These are phyloP conservation scores for Pachyrhynchus sulphureomaculatus DNA, from an alignment of 1,140 invertebrate species.

Conservation along the genomic window DNA sequence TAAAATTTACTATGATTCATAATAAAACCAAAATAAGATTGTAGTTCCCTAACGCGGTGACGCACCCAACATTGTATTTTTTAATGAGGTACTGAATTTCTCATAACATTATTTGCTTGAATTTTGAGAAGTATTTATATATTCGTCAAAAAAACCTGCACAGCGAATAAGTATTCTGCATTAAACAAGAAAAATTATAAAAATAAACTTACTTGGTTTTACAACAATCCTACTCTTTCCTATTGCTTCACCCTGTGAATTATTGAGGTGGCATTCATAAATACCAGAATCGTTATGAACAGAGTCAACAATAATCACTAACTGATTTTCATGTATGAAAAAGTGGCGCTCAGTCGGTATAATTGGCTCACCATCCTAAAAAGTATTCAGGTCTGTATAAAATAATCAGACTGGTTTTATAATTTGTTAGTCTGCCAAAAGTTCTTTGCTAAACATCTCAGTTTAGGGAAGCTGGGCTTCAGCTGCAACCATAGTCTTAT, in stretches of 20 bases:
- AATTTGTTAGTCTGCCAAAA: not conserved
- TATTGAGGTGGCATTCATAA: slow-evolving; percentile 88
- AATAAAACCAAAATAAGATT: no score
- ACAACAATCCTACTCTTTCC: slow-evolving; percentile 58
- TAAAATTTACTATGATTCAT: no score
- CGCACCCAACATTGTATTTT: not conserved
- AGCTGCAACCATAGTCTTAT: no score
- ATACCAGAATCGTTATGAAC: slow-evolving; percentile 73
- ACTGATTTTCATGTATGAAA: slow-evolving; percentile 81
- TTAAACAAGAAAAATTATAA: no score
- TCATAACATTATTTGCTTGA: no score
- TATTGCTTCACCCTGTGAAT: slow-evolving; percentile 71
- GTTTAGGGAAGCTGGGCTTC: no score
- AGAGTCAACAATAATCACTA: slow-evolving; percentile 84
- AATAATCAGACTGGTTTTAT: not conserved
- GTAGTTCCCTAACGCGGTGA: no score
- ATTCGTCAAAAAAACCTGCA: no score
- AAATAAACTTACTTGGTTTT: slow-evolving; percentile 58
- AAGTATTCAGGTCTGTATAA: no score
- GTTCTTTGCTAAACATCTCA: not conserved
- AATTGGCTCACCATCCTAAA: slow-evolving; percentile 68
- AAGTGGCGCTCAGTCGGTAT: slow-evolving; percentile 71
- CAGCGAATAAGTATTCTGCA: no score
- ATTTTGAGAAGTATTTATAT: no score
- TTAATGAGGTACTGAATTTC: not conserved